phyloP scores from a whole-genome alignment of 2,888 invertebrate species.

The Callimorpha dominula region DNA sequence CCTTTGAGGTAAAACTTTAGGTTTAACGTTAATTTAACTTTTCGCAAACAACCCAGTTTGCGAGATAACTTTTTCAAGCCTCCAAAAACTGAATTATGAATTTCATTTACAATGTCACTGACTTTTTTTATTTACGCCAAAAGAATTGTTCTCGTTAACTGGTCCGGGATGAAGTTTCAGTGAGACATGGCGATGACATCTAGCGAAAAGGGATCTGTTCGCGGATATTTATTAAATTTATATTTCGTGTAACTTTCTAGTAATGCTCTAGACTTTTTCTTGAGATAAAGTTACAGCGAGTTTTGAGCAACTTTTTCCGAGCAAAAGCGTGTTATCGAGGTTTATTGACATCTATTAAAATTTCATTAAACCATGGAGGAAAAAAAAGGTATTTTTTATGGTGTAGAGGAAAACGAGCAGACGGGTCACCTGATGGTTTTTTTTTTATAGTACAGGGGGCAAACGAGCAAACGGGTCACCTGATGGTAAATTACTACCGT shows the following conservation, averaged over 20 bases:
- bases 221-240: constrained; percentile 7
- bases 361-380: background rate
- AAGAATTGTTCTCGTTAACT: constrained; percentile 50
- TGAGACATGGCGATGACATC: constrained; percentile 14
- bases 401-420: too few relatives aligned
- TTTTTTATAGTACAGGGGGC: too few relatives aligned
- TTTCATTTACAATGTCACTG: constrained; percentile 56
- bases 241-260: background rate
- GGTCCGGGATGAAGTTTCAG: constrained; percentile 33
- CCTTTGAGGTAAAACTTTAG: constrained; percentile 41
- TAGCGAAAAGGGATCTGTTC: constrained; percentile 8
- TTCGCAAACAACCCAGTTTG: constrained; percentile 56
- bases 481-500: too few relatives aligned
- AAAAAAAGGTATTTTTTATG: too few relatives aligned
- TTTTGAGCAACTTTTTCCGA: background rate
- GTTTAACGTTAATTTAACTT: constrained; percentile 67
- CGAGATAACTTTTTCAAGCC: constrained; percentile 54
- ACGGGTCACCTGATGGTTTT: too few relatives aligned
- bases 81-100: constrained; percentile 66
- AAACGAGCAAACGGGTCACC: too few relatives aligned
- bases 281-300: background rate
- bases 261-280: background rate
- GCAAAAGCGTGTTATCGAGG: background rate
- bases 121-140: constrained; percentile 40
- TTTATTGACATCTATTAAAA: background rate